These are phyloP conservation scores for Drosophila ezoana DNA, from an alignment of 2,888 invertebrate species.

Conservation along the genomic window DNA sequence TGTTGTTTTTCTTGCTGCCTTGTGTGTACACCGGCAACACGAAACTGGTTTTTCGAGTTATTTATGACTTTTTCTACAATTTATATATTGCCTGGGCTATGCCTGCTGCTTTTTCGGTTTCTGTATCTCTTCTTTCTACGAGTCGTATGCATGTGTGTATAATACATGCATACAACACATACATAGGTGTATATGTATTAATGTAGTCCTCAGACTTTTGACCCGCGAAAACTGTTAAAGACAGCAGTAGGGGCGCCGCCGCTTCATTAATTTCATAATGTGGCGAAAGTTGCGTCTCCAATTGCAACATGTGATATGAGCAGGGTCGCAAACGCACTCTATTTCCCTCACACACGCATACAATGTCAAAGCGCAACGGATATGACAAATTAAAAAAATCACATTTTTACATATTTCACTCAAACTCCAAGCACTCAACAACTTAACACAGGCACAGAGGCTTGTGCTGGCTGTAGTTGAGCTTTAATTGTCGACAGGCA, in stretches of 20 bases:
- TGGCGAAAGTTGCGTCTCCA: conserved; percentile 71
- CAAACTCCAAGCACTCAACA: conserved; percentile 39
- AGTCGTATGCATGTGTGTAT: conserved; percentile 3
- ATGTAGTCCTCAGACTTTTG: conserved; percentile 68
- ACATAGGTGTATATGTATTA: not conserved
- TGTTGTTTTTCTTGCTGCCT: conserved; percentile 40
- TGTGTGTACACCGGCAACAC: conserved; percentile 79
- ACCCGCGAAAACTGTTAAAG: conserved; percentile 65
- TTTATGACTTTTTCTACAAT: conserved; percentile 77
- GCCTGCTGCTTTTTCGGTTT: conserved; percentile 66
- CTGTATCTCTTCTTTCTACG: conserved; percentile 55
- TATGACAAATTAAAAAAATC: conserved; percentile 65
- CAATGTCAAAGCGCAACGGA: conserved; percentile 62
- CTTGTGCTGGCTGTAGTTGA: conserved; percentile 41
- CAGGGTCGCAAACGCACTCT: conserved; percentile 13
- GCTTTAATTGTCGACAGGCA: conserved; percentile 54
- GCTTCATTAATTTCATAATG: conserved; percentile 74
- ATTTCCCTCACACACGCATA: conserved; percentile 1
- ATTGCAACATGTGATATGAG: conserved; percentile 55
- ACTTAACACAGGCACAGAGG: conserved; percentile 4
- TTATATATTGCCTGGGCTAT: conserved; percentile 61
- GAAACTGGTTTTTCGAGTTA: conserved; percentile 81
- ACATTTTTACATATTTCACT: conserved; percentile 55
- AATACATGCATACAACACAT: not conserved
- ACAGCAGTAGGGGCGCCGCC: conserved; percentile 37